These are phyloP conservation scores for Microcebus murinus DNA, from an alignment of 2,113 vertebrate species.

Conservation along the genomic window DNA sequence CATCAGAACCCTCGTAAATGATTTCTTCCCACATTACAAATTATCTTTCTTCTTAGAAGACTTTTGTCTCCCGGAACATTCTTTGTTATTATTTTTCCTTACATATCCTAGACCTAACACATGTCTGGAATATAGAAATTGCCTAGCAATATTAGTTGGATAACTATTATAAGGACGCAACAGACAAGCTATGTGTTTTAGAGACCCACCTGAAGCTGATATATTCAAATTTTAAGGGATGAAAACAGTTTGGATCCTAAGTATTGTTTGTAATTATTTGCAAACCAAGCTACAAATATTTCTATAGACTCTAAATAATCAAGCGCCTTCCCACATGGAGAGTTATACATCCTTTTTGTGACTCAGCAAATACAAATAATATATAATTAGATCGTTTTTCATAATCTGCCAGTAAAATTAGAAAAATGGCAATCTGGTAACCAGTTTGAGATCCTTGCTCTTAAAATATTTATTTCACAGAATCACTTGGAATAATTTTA, in stretches of 20 bases:
- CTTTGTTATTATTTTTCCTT: neutral
- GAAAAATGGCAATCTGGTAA: slow-evolving; percentile 65
- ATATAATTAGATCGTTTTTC: slow-evolving; percentile 30
- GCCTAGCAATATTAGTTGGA: neutral
- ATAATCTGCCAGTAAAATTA: slow-evolving; percentile 54
- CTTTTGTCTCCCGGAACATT: neutral
- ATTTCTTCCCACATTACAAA: neutral
- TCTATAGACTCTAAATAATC: neutral
- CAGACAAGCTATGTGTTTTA: neutral
- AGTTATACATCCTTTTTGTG: neutral
- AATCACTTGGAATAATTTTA: slow-evolving; percentile 67
- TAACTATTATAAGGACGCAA: neutral
- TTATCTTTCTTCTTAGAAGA: neutral
- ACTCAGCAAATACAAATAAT: slow-evolving; percentile 1
- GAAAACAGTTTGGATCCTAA: neutral
- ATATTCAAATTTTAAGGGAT: neutral
- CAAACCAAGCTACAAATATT: neutral
- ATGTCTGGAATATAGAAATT: neutral
- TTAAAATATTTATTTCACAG: slow-evolving; percentile 68
- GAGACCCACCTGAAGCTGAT: neutral
- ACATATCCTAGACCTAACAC: neutral
- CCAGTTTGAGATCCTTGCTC: slow-evolving; percentile 75
- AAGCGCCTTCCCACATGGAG: neutral
- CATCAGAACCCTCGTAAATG: neutral
- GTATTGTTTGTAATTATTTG: slow-evolving; percentile 15